These are phyloP conservation scores for Patella caerulea DNA, from an alignment of 2,888 invertebrate genomes.

Conservation along the genomic window DNA sequence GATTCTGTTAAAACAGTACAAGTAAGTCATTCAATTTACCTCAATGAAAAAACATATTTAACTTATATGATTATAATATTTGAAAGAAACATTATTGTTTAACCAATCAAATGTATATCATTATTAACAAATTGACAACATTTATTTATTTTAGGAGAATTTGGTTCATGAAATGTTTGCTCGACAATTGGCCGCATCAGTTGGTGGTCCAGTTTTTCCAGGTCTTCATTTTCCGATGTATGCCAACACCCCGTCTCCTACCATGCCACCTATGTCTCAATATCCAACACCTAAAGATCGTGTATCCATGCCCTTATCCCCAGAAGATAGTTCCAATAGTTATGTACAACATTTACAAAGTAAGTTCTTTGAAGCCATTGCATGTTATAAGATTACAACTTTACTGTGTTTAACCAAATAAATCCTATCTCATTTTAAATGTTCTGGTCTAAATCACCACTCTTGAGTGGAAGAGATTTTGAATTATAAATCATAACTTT, in stretches of 20 bases:
- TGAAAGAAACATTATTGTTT: neutral
- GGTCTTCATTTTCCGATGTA: slow-evolving; percentile 58
- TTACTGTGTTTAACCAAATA: too few relatives aligned
- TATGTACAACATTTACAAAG: slow-evolving; percentile 63
- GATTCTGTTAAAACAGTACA: too few relatives aligned
- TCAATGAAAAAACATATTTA: neutral
- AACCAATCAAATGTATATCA: neutral
- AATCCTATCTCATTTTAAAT: too few relatives aligned
- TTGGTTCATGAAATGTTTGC: slow-evolving; percentile 64
- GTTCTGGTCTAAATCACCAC: too few relatives aligned
- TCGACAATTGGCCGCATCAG: slow-evolving; percentile 55
- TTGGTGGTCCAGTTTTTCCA: slow-evolving; percentile 52
- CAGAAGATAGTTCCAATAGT: slow-evolving; percentile 56
- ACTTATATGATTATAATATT: too few relatives aligned
- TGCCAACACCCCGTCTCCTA: slow-evolving; percentile 74
- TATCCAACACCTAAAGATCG: slow-evolving; percentile 74
- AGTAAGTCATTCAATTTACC: too few relatives aligned
- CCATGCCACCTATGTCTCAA: slow-evolving; percentile 74
- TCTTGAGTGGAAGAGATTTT: too few relatives aligned
- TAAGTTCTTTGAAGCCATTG: slow-evolving; percentile 32
- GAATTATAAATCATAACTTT: too few relatives aligned
- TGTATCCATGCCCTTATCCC: slow-evolving; percentile 31
- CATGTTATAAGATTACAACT: neutral
- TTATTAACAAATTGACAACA: neutral
- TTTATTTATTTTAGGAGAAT: slow-evolving; percentile 53